phyloP scores from a whole-genome alignment of 2,113 vertebrate species.

The Phasianus colchicus region DNA sequence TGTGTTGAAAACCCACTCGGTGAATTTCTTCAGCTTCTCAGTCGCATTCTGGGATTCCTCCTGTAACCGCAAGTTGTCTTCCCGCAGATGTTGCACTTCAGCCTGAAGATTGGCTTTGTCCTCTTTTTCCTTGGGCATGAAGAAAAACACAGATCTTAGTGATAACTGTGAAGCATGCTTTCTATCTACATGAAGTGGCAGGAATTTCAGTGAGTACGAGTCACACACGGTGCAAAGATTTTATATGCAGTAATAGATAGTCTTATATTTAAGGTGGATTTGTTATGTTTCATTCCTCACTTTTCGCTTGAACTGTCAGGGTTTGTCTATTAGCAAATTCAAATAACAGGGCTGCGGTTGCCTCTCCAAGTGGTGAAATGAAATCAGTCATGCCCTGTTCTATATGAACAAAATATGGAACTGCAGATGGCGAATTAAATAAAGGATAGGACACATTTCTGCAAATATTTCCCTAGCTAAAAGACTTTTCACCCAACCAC shows the following conservation, averaged over 20 bases:
- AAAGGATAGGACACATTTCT: not conserved
- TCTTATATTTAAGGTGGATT: not conserved
- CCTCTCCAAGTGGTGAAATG: not conserved
- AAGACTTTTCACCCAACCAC: not conserved
- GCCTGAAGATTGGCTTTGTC: slow-evolving; percentile 91
- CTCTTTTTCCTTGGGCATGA: slow-evolving; percentile 87
- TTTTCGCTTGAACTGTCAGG: not conserved
- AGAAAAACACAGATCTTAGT: slow-evolving; percentile 8
- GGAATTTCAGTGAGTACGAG: not conserved
- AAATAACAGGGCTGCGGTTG: not conserved
- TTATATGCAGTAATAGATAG: not conserved
- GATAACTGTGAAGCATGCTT: not conserved
- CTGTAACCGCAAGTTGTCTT: slow-evolving; percentile 94
- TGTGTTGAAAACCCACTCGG: slow-evolving; percentile 98
- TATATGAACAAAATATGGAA: not conserved
- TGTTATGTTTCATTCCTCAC: not conserved
- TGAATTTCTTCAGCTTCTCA: slow-evolving; percentile 97
- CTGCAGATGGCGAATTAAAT: not conserved
- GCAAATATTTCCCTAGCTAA: not conserved
- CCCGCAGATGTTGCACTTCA: slow-evolving; percentile 90
- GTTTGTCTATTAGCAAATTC: not conserved
- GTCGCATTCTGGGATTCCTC: slow-evolving; percentile 96
- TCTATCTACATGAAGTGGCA: not conserved
- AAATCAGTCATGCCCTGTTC: not conserved
- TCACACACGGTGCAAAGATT: not conserved